Evolutionary conservation across 2,113 vertebrate genomes (phyloP), one percentile per base, ranked within the genome.

Genomic region (Aegypius monachus): DNA sequence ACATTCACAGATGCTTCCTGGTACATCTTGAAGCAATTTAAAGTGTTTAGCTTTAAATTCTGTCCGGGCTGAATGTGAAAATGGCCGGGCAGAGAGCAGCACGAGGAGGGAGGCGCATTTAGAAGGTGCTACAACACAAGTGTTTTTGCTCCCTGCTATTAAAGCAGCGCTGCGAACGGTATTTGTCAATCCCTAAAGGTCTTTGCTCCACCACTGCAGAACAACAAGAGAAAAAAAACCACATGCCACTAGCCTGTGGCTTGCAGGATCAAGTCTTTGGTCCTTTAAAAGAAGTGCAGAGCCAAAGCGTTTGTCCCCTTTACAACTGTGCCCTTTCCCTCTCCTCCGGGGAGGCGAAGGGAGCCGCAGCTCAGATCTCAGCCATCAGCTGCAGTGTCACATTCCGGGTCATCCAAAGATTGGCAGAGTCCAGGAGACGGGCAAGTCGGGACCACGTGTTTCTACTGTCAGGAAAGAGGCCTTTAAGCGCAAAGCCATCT

Each of bases 31-130:
- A 34, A 32, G 66, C 38, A 9, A 15, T 21, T 21, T 10, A 2
- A n/a, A 43, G 34, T 2, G 53, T 58, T 71, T 10, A 4, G 66
- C 23, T 56, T 43, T 19, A 32, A 50, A 25, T 27, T 45, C 67
- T 6, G n/a, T 4, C 34, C 16, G 1, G 32, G 32, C 26, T 66
- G n/a, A 31, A 43, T 2, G 56, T 2, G 12, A 19, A 22, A 62
- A 5, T 3, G 31, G 72, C n/a, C 6, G 2, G 72, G 80, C 31
- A 32, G 72, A 72, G 34, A 11, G 48, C 12, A 17, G 80, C 47
- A 27, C 32, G 26, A 62, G 56, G 6, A 36, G 18, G 12, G 29
- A 7, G 11, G 34, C 0, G 15, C 12, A 0, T 13, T 38, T 11
- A 34, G 6, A 31, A 32, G 40, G 47, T 13, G 43, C 67, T 14